These are phyloP conservation scores for Meloidogyne floridensis DNA, from an alignment of 1,140 invertebrate genomes.

Conservation along the genomic window DNA sequence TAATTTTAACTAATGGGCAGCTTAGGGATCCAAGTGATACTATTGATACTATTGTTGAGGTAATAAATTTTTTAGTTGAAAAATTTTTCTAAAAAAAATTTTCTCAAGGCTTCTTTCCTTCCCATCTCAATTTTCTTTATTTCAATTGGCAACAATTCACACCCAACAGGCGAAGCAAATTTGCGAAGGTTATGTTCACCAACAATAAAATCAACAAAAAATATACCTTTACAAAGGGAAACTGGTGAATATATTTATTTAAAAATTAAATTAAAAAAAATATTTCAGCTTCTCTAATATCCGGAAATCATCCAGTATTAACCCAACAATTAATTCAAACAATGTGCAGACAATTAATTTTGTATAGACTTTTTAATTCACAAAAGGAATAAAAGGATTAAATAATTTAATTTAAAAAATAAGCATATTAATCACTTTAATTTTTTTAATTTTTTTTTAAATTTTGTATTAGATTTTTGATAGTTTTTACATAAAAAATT, in stretches of 20 bases:
- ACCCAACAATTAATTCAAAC: neutral
- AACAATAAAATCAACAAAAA: slow-evolving; percentile 61
- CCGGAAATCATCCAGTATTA: neutral
- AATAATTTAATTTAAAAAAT: too few species aligned
- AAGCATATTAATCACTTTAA: too few species aligned
- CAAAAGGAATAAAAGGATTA: neutral
- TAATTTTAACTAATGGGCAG: slow-evolving; percentile 52
- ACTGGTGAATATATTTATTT: neutral
- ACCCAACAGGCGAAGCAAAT: slow-evolving; percentile 42
- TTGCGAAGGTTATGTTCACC: slow-evolving; percentile 33
- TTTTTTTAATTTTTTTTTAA: too few species aligned
- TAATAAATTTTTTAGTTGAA: neutral
- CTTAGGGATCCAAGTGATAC: slow-evolving; percentile 46
- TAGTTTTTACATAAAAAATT: too few species aligned
- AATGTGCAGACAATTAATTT: neutral
- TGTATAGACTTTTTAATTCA: neutral
- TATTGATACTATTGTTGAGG: slow-evolving; percentile 47
- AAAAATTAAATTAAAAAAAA: neutral
- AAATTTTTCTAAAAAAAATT: slow-evolving; percentile 17
- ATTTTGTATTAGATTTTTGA: too few species aligned
- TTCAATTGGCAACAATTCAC: slow-evolving; percentile 41
- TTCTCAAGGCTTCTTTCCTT: slow-evolving; percentile 43
- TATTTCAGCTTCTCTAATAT: slow-evolving; percentile 1
- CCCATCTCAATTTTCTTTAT: slow-evolving; percentile 53
- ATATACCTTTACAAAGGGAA: slow-evolving; percentile 47